Evolutionary conservation across 1,140 invertebrate genomes (phyloP).

Genomic region (Apocrypta bakeri): DNA sequence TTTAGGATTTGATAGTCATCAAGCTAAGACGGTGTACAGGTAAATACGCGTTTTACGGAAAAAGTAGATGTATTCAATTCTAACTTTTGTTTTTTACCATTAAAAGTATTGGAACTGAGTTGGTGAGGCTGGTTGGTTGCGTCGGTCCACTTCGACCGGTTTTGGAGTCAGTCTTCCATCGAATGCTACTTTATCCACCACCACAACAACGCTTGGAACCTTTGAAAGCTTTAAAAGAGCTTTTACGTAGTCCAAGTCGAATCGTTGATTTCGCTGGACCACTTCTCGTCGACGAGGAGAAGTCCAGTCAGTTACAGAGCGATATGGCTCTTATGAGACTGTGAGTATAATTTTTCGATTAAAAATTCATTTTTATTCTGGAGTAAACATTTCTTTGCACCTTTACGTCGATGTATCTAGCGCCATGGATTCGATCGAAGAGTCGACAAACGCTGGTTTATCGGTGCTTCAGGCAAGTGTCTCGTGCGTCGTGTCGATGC

Average conservation of each 20-base stretch:
- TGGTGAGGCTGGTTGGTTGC: constrained; percentile 89
- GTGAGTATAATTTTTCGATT: constrained; percentile 76
- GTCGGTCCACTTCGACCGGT: constrained; percentile 89
- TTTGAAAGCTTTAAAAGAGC: constrained; percentile 85
- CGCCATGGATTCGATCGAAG: constrained; percentile 93
- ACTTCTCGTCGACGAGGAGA: constrained; percentile 83
- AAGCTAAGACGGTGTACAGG: constrained; percentile 91
- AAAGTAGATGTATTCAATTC: no score
- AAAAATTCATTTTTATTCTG: not conserved
- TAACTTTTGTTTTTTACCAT: constrained; percentile 24
- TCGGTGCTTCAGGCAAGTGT: constrained; percentile 86
- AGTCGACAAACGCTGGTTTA: constrained; percentile 79
- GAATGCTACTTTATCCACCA: constrained; percentile 91
- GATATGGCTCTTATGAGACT: constrained; percentile 93
- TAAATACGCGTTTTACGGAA: no score
- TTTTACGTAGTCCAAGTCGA: constrained; percentile 82
- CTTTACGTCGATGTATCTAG: constrained; percentile 71
- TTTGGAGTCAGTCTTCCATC: constrained; percentile 92
- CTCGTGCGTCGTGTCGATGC: constrained; percentile 87
- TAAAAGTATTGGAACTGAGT: constrained; percentile 88
- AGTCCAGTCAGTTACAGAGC: constrained; percentile 83
- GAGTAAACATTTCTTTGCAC: no score
- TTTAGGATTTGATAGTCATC: constrained; percentile 84
- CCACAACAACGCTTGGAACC: constrained; percentile 89
- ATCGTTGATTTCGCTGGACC: constrained; percentile 83